Base-by-base conservation (phyloP, 1,140 invertebrate genomes). In the Hirudo medicinalis region DNA sequence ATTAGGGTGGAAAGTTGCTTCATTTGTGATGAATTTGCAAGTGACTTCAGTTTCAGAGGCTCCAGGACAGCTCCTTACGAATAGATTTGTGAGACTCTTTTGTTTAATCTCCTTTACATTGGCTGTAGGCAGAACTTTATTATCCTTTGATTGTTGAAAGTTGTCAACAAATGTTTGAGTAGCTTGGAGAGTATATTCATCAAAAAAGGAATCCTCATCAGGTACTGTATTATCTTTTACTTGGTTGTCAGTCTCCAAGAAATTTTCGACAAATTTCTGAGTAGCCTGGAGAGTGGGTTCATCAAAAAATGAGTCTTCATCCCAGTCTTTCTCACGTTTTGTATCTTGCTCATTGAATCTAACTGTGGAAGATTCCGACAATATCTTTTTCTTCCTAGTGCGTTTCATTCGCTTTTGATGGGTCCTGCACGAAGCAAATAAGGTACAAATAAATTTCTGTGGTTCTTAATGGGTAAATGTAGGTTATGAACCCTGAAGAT, bases 281-380 rank as follows among this genome's bases (percentile, higher is more conserved):
- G 57, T 63, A 32, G 57, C 57, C 13, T 63, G 11, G 20, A 63
- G 22, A 11, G 29, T 63, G 19, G 57, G 17, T 22, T 63, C 57
- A 63, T 32, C 57, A 63, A 63, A 63, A 22, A 63, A 63, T 20
- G 57, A 63, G 29, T 63, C 57, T 32, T 63, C 57, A 63, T 63
- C 57, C 57, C 57, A 22, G 11, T 32, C 22, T 63, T 22, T 32
- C 11, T 32, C 29, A 32, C 29, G 8, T 6, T 8, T 63, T 20
- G 19, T 15, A 13, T 22, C 29, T 32, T 63, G 29, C 11, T 63
- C 57, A n/a, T 63, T 63, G 57, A 8, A 32, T 4, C 11, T 63
- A n/a, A 0, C 57, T 22, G 22, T 19, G 22, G 19, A 63, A 22
- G 13, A 4, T 8, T 63, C 19, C 13, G 57, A 63, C 17, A 63